Evolutionary conservation across 2,113 vertebrate species (phyloP).

Genomic region (Ailurus styani): DNA sequence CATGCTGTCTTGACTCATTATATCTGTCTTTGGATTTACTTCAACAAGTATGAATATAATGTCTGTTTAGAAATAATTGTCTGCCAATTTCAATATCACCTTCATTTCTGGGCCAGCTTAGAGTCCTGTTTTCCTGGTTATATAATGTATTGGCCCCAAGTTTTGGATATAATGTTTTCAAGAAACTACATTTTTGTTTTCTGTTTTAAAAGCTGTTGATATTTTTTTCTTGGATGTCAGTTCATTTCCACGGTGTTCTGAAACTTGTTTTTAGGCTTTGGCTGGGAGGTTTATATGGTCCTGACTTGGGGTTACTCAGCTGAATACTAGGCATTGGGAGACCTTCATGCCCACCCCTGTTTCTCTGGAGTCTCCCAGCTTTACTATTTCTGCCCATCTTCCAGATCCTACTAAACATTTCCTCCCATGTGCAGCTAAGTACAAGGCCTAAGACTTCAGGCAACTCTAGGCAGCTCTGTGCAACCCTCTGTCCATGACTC

Average conservation of each 20-base stretch:
- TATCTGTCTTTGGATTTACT: background rate
- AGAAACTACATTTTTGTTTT: background rate
- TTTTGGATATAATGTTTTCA: background rate
- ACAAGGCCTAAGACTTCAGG: accelerated
- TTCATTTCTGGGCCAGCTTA: background rate
- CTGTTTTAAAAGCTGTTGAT: background rate
- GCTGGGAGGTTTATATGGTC: accelerated
- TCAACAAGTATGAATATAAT: background rate
- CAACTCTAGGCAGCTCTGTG: background rate
- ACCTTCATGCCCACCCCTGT: accelerated
- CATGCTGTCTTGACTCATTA: background rate
- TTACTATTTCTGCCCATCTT: background rate
- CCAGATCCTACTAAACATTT: no score
- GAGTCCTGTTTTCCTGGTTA: background rate
- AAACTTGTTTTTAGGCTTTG: background rate
- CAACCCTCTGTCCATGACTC: accelerated
- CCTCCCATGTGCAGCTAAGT: background rate
- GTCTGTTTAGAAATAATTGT: background rate
- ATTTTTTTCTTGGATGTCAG: background rate
- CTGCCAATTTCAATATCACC: background rate
- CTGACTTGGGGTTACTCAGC: background rate
- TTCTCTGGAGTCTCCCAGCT: background rate
- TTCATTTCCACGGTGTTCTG: background rate
- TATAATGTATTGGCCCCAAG: background rate
- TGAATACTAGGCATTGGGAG: accelerated